These are phyloP conservation scores for Nannospalax galili DNA, from an alignment of 2,113 vertebrate species.

Conservation along the genomic window DNA sequence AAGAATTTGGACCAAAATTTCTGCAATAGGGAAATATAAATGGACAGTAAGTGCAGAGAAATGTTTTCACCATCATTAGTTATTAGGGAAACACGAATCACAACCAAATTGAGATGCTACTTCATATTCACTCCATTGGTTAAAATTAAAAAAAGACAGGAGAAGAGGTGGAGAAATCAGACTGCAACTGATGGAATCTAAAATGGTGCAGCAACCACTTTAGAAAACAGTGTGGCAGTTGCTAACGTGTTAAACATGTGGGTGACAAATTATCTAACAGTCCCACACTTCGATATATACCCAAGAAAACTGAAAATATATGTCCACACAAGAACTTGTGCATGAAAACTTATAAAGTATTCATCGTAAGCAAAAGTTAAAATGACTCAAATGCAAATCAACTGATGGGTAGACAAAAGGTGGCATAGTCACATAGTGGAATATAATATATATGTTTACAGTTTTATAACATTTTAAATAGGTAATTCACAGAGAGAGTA, in stretches of 20 bases:
- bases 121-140: neutral
- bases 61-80: neutral
- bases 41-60: neutral
- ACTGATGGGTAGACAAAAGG: neutral
- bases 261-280: neutral
- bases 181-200: neutral
- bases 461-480: too few species aligned
- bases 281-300: neutral
- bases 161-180: neutral
- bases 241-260: neutral
- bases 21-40: neutral
- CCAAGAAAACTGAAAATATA: neutral
- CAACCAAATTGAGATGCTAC: neutral
- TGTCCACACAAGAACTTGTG: neutral
- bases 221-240: neutral
- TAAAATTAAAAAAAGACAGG: neutral
- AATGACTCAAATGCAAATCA: neutral
- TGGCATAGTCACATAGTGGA: neutral
- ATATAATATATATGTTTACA: neutral
- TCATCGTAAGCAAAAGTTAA: neutral
- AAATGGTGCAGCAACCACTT: neutral
- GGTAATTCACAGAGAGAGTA: neutral
- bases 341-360: neutral
- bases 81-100: neutral
- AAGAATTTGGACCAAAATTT: neutral